phyloP scores from a whole-genome alignment of 2,888 invertebrate genomes.

The Idaea dimidiata region DNA sequence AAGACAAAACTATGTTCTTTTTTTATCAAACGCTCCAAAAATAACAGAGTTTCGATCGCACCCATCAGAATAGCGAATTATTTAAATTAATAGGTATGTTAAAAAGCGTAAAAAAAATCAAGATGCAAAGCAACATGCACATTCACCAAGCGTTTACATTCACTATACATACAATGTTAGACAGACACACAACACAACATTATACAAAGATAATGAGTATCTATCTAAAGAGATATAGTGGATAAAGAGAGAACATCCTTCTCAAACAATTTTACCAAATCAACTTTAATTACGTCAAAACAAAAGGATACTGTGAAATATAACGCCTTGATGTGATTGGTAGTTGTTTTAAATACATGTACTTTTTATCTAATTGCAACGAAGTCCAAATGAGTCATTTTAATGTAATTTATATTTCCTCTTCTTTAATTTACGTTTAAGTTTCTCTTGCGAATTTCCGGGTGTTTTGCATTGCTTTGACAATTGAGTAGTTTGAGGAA shows the following conservation, averaged over 20 bases:
- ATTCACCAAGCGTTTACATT: neutral
- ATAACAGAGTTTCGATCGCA: neutral
- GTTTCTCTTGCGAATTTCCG: no score
- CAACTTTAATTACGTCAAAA: no score
- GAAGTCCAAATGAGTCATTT: no score
- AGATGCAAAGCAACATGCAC: neutral
- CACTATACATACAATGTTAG: neutral
- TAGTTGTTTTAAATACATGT: no score
- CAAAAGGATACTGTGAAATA: no score
- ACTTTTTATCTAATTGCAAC: no score
- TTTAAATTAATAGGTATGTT: neutral
- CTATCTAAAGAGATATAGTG: neutral
- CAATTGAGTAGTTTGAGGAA: no score
- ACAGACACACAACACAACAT: neutral
- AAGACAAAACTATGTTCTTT: neutral
- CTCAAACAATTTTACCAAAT: neutral
- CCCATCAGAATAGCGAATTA: neutral
- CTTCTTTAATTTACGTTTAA: no score
- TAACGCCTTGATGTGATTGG: no score
- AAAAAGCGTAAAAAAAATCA: neutral
- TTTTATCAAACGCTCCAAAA: neutral
- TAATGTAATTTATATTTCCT: no score
- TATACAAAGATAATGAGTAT: neutral
- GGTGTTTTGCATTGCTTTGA: no score
- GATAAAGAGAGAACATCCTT: neutral